phyloP scores from a whole-genome alignment of 2,797 vertebrate genomes.

The Enteromius afrohamiltoni region DNA sequence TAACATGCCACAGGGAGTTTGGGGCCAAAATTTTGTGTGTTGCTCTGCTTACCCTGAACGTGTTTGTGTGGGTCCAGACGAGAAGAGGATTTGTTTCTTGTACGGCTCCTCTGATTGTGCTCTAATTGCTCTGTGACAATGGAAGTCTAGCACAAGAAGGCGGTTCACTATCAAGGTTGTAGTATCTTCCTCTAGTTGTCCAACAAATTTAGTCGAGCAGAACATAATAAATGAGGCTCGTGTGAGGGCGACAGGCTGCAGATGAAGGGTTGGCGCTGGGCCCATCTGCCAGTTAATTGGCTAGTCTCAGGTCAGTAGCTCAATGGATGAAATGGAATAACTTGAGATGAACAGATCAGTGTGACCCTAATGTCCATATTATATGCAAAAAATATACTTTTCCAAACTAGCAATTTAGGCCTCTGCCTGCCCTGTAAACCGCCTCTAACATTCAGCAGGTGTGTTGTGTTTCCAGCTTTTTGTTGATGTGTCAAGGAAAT shows the following conservation, averaged over 20 bases:
- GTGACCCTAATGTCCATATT: not conserved
- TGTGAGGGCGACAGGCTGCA: conserved; percentile 64
- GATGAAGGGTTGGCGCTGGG: conserved; percentile 62
- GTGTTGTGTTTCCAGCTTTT: not conserved
- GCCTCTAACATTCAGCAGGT: no score
- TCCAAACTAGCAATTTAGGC: no score
- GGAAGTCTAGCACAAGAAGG: conserved; percentile 59
- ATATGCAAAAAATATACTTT: not conserved
- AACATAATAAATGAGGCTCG: conserved; percentile 61
- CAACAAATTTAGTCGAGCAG: conserved; percentile 60
- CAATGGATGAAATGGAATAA: conserved; percentile 25
- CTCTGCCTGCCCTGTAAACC: no score
- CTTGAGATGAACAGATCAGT: not conserved
- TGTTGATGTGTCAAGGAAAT: not conserved
- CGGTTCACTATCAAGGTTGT: conserved; percentile 27
- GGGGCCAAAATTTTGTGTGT: not conserved
- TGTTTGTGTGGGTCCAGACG: conserved; percentile 12
- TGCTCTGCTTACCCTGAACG: not conserved
- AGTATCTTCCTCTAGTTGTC: conserved; percentile 62
- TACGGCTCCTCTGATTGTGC: conserved; percentile 24
- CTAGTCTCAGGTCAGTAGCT: conserved; percentile 30
- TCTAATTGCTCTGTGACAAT: conserved; percentile 61
- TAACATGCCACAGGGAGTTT: conserved; percentile 3
- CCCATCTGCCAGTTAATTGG: conserved; percentile 50
- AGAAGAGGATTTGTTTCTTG: not conserved